A percentile compares a stretch with the other conserved stretches of the same genome.
phyloP scores from a whole-genome alignment of 1,140 invertebrate species.

The Heliconius hewitsoni region DNA sequence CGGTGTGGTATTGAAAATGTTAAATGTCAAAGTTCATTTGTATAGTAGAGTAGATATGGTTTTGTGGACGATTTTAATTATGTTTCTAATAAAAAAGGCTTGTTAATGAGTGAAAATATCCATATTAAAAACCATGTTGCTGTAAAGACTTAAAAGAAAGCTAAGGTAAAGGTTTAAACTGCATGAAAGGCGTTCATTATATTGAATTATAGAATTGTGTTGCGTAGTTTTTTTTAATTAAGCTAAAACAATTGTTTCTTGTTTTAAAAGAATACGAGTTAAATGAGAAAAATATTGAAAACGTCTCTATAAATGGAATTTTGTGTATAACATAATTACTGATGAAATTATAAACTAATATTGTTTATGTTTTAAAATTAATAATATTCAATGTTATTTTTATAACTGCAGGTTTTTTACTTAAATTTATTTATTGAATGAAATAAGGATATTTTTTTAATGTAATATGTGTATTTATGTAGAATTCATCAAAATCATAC shows the following conservation, averaged over 20 bases:
- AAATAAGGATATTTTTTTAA: background rate
- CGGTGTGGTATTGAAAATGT: constrained; percentile 52
- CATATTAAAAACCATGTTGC: background rate
- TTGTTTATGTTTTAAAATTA: background rate
- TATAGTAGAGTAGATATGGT: constrained; percentile 35
- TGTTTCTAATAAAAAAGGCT: constrained; percentile 24
- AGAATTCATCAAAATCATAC: too few relatives aligned
- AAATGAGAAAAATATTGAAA: background rate
- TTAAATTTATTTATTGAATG: too few relatives aligned
- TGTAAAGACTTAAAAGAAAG: background rate
- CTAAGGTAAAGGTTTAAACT: constrained; percentile 23
- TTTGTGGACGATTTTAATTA: constrained; percentile 29
- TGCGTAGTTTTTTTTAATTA: constrained; percentile 34
- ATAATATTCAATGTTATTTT: background rate
- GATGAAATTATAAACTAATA: background rate
- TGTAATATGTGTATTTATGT: too few relatives aligned
- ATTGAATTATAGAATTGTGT: constrained; percentile 34
- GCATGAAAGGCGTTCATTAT: background rate
- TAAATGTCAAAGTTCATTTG: constrained; percentile 73
- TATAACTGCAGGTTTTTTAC: too few relatives aligned
- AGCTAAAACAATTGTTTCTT: background rate
- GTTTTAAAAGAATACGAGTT: background rate
- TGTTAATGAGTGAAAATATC: constrained; percentile 19
- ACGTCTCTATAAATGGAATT: background rate
- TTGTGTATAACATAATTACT: background rate